These are phyloP conservation scores for Papilio protenor DNA, from an alignment of 2,888 invertebrate genomes.

Conservation along the genomic window DNA sequence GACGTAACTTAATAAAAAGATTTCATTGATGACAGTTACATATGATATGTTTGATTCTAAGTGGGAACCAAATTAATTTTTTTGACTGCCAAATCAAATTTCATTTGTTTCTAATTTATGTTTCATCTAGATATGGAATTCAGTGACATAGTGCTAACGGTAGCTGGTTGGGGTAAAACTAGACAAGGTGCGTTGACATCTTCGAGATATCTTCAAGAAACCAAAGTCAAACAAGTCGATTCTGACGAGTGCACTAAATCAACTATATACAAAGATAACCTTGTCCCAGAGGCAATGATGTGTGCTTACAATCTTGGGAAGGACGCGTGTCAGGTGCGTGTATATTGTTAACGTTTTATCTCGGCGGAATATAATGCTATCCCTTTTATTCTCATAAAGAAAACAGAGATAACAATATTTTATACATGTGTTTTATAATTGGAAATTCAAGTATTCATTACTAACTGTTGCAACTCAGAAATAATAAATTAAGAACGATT, in stretches of 20 bases:
- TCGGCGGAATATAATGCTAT: neutral
- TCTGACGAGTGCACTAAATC: conserved; percentile 65
- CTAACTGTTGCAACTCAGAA: neutral
- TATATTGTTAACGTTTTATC: neutral
- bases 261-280: conserved; percentile 71
- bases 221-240: conserved; percentile 75
- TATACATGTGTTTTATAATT: neutral
- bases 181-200: conserved; percentile 71
- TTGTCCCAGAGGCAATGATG: conserved; percentile 78
- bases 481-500: neutral
- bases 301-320: conserved; percentile 85
- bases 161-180: conserved; percentile 81
- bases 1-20: no score
- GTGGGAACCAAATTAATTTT: no score
- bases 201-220: conserved; percentile 77
- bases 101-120: neutral
- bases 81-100: neutral
- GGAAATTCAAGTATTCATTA: neutral
- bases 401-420: neutral
- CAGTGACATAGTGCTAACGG: conserved; percentile 62
- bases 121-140: conserved; percentile 67
- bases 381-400: neutral
- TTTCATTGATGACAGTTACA: no score
- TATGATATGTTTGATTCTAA: no score
- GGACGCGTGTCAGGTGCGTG: conserved; percentile 86